These are phyloP conservation scores for Diceros bicornis DNA, from an alignment of 2,797 vertebrate species.

Conservation along the genomic window DNA sequence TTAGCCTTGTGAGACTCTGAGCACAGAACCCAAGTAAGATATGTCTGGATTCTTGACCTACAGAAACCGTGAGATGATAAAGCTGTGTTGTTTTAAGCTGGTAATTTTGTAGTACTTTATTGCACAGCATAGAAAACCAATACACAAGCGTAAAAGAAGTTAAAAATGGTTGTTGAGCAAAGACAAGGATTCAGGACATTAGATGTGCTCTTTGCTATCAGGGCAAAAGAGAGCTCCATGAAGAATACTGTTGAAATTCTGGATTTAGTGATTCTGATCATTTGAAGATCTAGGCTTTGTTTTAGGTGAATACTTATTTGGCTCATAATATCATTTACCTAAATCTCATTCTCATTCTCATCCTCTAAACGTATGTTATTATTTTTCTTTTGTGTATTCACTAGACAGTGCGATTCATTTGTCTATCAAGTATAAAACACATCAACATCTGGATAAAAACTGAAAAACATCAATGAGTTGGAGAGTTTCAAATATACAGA, in stretches of 20 bases:
- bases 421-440: conserved; percentile 42
- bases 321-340: neutral
- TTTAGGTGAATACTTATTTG: neutral
- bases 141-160: neutral
- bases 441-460: conserved; percentile 68
- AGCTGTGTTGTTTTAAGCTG: neutral
- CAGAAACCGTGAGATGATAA: neutral
- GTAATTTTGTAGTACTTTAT: neutral
- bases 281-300: neutral
- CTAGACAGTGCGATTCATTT: conserved; percentile 31
- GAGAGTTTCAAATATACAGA: conserved; percentile 59
- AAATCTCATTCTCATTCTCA: neutral
- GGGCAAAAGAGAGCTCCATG: neutral
- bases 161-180: neutral
- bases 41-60: neutral
- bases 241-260: neutral
- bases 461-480: conserved; percentile 46
- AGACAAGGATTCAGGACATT: neutral
- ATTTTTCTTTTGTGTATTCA: conserved; percentile 3
- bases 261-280: neutral
- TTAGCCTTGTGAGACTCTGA: neutral
- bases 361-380: neutral
- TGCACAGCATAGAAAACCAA: neutral
- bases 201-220: neutral
- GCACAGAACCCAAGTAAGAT: neutral